A percentile compares a stretch with the other conserved stretches of the same genome.
Evolutionary conservation across 2,797 vertebrate species (phyloP).

Genomic region (Tapirus indicus): DNA sequence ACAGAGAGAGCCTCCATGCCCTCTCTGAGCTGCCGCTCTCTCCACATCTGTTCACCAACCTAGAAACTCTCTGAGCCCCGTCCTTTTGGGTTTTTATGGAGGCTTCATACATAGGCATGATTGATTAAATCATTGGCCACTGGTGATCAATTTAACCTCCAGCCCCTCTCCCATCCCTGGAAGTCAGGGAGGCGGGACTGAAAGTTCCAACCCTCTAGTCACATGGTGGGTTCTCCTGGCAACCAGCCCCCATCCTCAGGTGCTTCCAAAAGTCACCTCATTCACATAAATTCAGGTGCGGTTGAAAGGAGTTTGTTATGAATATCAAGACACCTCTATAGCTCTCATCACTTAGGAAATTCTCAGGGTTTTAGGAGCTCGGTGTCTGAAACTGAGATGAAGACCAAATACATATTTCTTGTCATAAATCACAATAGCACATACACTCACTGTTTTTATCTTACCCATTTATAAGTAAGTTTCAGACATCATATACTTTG

Average conservation of each 20-base stretch:
- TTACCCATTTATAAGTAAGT: background rate
- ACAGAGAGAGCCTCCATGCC: no score
- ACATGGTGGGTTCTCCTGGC: no score
- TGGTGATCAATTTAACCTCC: background rate
- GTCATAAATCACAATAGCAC: background rate
- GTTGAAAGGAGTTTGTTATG: background rate
- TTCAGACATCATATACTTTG: background rate
- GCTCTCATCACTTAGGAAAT: background rate
- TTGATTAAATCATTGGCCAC: background rate
- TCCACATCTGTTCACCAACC: no score
- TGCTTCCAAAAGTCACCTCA: background rate
- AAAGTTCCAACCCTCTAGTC: background rate
- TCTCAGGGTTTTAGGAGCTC: background rate
- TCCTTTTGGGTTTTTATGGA: background rate
- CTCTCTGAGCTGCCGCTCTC: background rate
- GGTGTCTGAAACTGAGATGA: background rate
- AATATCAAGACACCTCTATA: background rate
- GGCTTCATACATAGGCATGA: background rate
- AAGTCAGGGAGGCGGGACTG: background rate
- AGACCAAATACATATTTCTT: background rate
- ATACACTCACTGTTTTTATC: background rate
- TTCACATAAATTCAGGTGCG: background rate
- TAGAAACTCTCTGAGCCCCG: background rate
- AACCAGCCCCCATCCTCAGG: background rate
- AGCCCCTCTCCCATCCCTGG: background rate